Evolutionary conservation across 2,888 invertebrate genomes (phyloP), one percentile per base, ranked within the genome.

Genomic region (Julus scanicus): DNA sequence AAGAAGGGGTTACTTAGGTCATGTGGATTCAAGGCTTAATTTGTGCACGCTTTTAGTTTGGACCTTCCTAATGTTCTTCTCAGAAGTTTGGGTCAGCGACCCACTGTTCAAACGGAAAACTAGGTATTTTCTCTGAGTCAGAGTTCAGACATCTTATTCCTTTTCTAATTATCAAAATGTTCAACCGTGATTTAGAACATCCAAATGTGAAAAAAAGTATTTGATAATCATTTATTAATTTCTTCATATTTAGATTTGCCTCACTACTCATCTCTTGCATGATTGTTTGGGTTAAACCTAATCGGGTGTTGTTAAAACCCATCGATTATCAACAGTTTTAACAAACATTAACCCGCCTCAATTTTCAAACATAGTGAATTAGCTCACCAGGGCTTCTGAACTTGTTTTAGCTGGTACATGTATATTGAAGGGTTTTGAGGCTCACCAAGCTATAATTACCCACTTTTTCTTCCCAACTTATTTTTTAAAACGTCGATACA

Each of bases 1-100:
- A 80, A 80, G 80, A 80, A 37, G 37, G 80, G 80, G 37, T 80
- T 80, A 80, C 37, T 80, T 37, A 80, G 80, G 71, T 71, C 29
- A 71, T 71, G 71, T 29, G 37, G 71, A 9, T 29, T 29, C 11
- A 71, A 71, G 71, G 11, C 29, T 3, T 71, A 71, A 71, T 29
- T 71, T 29, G 71, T 2, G 29, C 71, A n/a, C 2, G n/a, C n/a
- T 13, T 71, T 80, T 15, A 2, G 2, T 37, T 37, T 37, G 80
- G 37, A 37, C 71, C 71, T 20, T 71, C 29, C 29, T 29, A 20
- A 71, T 71, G 29, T 29, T 71, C 15, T 71, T 63, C 20, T 71
- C 6, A 29, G 20, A 1, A 6, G 20, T 71, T 20, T 71, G 71
- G 20, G 71, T 71, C 71, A 71, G 71, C 9, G 71, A 71, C 29